Conservation (phyloP, 2,888 invertebrate species). For the Xiphydria camelus region DNA sequence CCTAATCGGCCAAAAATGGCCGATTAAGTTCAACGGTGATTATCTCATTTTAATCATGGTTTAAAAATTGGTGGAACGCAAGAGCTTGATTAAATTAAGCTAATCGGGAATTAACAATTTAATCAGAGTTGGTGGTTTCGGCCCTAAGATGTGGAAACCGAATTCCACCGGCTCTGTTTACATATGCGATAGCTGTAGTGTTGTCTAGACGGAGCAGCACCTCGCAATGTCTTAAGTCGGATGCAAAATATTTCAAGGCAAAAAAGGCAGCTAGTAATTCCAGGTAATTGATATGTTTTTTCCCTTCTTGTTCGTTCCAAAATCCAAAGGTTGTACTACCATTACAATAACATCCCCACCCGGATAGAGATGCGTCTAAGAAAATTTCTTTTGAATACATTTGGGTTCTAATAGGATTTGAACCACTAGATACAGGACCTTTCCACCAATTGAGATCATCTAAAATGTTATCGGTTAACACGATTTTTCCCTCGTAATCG, state of each 20-base stretch:
- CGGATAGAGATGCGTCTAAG: conserved; percentile 22
- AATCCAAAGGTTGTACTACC: conserved; percentile 3
- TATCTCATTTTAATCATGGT: too few species aligned
- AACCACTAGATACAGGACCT: conserved; percentile 11
- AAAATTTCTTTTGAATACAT: conserved; percentile 18
- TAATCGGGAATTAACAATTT: too few species aligned
- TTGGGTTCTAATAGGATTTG: conserved; percentile 21
- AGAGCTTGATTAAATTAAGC: too few species aligned
- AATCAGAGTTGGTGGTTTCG: too few species aligned
- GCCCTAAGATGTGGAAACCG: conserved; percentile 10
- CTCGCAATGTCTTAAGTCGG: not conserved
- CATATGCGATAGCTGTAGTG: conserved; percentile 12
- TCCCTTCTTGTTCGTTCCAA: conserved; percentile 3
- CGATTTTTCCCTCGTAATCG: conserved; percentile 20
- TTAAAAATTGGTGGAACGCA: too few species aligned
- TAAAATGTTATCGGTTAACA: conserved; percentile 6
- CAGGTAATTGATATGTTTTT: conserved; percentile 9
- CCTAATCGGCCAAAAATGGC: too few species aligned
- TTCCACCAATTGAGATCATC: conserved; percentile 27
- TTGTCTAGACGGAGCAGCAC: conserved; percentile 12
- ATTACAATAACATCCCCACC: conserved; percentile 24
- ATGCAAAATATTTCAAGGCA: conserved; percentile 8
- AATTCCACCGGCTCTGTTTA: conserved; percentile 13
- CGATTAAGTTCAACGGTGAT: too few species aligned
- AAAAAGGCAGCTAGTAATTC: conserved; percentile 7